These are phyloP conservation scores for Artemisiospiza belli DNA, from an alignment of 2,113 vertebrate genomes.

Conservation along the genomic window DNA sequence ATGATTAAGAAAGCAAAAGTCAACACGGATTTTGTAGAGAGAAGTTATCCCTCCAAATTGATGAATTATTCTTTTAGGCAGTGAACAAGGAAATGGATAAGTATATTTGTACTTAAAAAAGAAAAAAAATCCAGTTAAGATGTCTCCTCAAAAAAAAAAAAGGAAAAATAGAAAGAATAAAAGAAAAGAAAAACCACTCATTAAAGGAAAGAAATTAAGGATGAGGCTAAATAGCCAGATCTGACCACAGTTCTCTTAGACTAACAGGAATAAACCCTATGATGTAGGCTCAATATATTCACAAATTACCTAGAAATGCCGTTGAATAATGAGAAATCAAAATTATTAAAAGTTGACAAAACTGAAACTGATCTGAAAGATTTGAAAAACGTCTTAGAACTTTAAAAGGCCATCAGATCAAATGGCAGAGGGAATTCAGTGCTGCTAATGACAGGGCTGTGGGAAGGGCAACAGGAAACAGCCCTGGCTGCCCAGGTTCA, in stretches of 20 bases:
- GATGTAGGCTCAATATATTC: not conserved
- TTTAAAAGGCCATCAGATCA: not conserved
- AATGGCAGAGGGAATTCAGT: not conserved
- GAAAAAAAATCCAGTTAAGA: not conserved
- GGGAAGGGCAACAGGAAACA: not conserved
- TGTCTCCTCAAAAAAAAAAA: not conserved
- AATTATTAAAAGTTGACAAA: not conserved
- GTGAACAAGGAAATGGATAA: not conserved
- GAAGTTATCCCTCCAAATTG: not conserved
- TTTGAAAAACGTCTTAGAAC: not conserved
- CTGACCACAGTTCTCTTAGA: not conserved
- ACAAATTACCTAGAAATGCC: not conserved
- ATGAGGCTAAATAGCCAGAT: not conserved
- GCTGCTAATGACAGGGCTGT: not conserved
- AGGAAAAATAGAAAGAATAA: not conserved
- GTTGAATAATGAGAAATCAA: not conserved
- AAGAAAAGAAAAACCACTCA: not conserved
- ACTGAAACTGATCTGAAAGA: not conserved
- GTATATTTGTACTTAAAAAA: not conserved
- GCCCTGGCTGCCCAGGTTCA: not conserved
- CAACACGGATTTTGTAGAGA: not conserved
- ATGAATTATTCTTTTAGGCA: not conserved
- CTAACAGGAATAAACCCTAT: not conserved
- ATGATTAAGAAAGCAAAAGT: not conserved
- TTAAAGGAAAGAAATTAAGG: not conserved